Base-by-base conservation (phyloP, 2,113 vertebrate genomes). In the Tychaedon coryphoeus region DNA sequence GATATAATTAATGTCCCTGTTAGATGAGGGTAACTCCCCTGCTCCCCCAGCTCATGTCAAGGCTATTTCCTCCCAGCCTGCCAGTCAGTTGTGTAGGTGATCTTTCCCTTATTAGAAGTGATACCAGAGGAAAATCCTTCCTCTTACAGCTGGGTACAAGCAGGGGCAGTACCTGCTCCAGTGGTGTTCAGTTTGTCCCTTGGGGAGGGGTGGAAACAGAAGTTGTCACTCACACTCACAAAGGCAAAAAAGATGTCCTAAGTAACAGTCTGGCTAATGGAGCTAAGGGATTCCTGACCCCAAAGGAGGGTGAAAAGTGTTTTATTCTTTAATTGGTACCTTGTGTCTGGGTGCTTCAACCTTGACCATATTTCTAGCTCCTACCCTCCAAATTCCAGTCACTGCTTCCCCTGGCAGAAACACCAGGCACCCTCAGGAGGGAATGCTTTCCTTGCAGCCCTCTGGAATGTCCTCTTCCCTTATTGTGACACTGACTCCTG, bases 1-100 rank as follows among this genome's bases (percentile, higher is more conserved):
- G 92, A 42, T 26, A 6, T 91, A 83, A 93, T 96, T 91, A 66
- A 95, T 81, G 62, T 72, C 22, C 45, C 45, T 93, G 14, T 64
- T 74, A 56, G 56, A 73, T 29, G 54, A 77, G 89, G 60, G 24
- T 19, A 56, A 4, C 12, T 70, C 24, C 28, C 61, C 29, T 53
- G 45, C 23, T 76, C 24, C 48, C 62, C 47, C 54, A 28, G 62
- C 40, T 75, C 19, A 1, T 71, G 60, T 22, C 53, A 74, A 50
- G 34, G 65, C 28, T 2, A 0, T 62, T 88, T 86, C 33, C 47
- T 83, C 5, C 38, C 47, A 70, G 29, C 14, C 18, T n/a, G 42
- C 26, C 33, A 77, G 26, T 12, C 38, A 16, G n/a, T 4, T 24
- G 24, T 38, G 13, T 22, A 3, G 18, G 13, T 22, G 19, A 57